Evolutionary conservation across 2,113 vertebrate genomes (phyloP).

Genomic region (Lophius piscatorius): DNA sequence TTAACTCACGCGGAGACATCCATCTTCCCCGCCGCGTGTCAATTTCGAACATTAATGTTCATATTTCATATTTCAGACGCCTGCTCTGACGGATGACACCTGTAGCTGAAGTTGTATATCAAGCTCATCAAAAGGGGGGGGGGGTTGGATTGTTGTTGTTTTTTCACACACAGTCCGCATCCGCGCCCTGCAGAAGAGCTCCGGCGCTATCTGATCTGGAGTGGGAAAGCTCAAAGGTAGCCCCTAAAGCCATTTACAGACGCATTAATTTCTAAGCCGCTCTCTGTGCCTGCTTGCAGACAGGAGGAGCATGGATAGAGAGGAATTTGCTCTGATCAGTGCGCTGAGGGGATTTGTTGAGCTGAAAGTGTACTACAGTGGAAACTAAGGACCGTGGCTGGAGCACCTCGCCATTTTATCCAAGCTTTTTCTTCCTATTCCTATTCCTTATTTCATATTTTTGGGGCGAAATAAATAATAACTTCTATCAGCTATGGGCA

Average conservation of each 20-base stretch:
- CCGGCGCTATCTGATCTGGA: constrained; percentile 61
- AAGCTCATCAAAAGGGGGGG: neutral
- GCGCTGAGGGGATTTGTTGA: constrained; percentile 67
- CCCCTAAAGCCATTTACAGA: constrained; percentile 74
- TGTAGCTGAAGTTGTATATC: constrained; percentile 58
- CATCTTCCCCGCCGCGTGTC: neutral
- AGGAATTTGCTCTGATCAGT: constrained; percentile 67
- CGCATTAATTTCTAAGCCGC: constrained; percentile 76
- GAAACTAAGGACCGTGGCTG: constrained; percentile 53
- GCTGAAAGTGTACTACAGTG: constrained; percentile 53
- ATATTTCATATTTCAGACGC: constrained; percentile 5
- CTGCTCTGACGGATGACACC: constrained; percentile 55
- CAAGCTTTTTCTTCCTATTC: constrained; percentile 5
- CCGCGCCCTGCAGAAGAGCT: constrained; percentile 31
- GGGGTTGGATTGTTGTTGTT: constrained; percentile 17
- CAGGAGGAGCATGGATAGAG: constrained; percentile 77
- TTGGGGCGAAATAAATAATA: neutral
- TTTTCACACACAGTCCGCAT: constrained; percentile 20
- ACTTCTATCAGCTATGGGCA: constrained; percentile 79
- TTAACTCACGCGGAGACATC: neutral
- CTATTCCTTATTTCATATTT: constrained; percentile 12
- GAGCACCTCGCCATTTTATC: constrained; percentile 28
- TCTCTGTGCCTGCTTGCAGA: constrained; percentile 46
- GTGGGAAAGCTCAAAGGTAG: constrained; percentile 54
- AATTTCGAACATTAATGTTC: constrained; percentile 7